These are phyloP conservation scores for Lasioglossum lativentre DNA, from an alignment of 2,888 invertebrate genomes.

Conservation along the genomic window DNA sequence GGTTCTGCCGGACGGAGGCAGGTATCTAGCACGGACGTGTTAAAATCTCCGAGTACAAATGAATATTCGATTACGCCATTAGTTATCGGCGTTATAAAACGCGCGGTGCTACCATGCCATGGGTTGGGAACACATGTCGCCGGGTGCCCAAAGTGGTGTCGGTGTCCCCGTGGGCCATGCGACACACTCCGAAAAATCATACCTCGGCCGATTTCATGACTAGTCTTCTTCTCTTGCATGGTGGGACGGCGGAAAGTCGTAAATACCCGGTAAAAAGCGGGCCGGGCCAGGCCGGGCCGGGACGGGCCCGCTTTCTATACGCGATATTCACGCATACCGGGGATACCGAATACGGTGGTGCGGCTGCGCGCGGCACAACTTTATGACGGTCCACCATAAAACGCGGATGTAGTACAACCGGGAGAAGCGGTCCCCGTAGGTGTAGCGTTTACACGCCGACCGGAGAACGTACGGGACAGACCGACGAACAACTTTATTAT, in stretches of 20 bases:
- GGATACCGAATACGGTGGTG: constrained; percentile 75
- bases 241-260: constrained; percentile 54
- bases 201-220: constrained; percentile 41
- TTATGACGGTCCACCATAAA: constrained; percentile 77
- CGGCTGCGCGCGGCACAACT: constrained; percentile 69
- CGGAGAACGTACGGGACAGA: constrained; percentile 27
- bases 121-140: not conserved
- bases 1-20: not conserved
- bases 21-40: constrained; percentile 13
- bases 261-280: constrained; percentile 61
- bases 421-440: constrained; percentile 57
- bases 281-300: constrained; percentile 37
- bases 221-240: not conserved
- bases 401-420: constrained; percentile 69
- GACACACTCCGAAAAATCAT: constrained; percentile 42
- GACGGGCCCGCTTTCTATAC: constrained; percentile 52
- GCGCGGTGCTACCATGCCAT: not conserved
- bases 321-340: constrained; percentile 77
- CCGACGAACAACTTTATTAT: constrained; percentile 72
- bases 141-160: not conserved
- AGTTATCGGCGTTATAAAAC: constrained; percentile 19
- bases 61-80: constrained; percentile 15
- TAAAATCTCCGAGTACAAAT: constrained; percentile 4
- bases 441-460: constrained; percentile 55
- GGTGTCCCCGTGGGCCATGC: not conserved